These are phyloP conservation scores for Silurus aristotelis DNA, from an alignment of 2,797 vertebrate genomes.

Conservation along the genomic window DNA sequence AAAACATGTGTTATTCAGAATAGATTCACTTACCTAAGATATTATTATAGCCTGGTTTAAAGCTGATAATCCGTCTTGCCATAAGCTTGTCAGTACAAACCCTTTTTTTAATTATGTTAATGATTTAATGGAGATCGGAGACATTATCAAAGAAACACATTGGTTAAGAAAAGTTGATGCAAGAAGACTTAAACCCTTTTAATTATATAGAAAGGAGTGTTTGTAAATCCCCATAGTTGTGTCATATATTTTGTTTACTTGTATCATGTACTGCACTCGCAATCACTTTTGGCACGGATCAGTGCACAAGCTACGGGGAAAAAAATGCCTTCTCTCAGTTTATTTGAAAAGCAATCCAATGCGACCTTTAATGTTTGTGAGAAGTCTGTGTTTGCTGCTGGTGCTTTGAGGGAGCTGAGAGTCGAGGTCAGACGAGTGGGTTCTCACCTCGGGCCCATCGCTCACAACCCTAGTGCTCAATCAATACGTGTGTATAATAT, in stretches of 20 bases:
- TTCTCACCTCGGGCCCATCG: conserved; percentile 22
- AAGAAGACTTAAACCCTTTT: not conserved
- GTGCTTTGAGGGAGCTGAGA: conserved; percentile 24
- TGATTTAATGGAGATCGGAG: not conserved
- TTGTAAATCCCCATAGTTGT: conserved; percentile 14
- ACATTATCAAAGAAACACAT: not conserved
- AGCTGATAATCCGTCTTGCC: too few relatives aligned
- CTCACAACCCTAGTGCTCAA: conserved; percentile 42
- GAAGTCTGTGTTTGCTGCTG: conserved; percentile 37
- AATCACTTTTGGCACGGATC: conserved; percentile 39
- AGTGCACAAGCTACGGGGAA: conserved; percentile 25
- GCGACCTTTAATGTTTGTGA: conserved; percentile 57
- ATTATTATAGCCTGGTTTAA: not conserved
- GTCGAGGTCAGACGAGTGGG: conserved; percentile 39
- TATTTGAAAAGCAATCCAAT: conserved; percentile 50
- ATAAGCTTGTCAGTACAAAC: not conserved
- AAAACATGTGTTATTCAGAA: not conserved
- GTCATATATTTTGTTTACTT: conserved; percentile 18
- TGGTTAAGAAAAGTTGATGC: not conserved
- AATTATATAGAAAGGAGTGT: not conserved
- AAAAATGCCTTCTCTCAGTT: conserved; percentile 39
- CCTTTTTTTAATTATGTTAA: not conserved
- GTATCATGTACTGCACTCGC: conserved; percentile 15
- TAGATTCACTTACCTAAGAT: not conserved
- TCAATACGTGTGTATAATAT: conserved; percentile 54